phyloP scores from a whole-genome alignment of 2,888 invertebrate genomes.

The Andrena trimmerana region DNA sequence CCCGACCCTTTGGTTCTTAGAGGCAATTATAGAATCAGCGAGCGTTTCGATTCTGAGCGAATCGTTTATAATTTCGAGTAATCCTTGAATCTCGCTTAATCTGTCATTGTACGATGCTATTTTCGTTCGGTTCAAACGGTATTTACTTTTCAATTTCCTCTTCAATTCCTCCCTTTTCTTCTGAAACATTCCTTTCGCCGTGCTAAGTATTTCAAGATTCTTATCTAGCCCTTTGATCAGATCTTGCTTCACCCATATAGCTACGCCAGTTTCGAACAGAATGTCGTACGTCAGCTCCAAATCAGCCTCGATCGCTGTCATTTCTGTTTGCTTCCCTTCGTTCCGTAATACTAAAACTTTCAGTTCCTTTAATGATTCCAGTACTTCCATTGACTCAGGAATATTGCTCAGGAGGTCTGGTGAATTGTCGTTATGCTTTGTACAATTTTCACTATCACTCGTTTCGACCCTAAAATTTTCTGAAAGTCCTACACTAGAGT shows the following conservation, averaged over 20 bases:
- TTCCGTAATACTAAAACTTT: conserved; percentile 85
- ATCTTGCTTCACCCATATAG: conserved; percentile 91
- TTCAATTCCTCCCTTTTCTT: conserved; percentile 76
- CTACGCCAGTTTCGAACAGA: conserved; percentile 89
- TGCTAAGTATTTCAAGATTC: conserved; percentile 87
- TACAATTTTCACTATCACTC: conserved; percentile 86
- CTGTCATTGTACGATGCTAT: conserved; percentile 86
- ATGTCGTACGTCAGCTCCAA: conserved; percentile 87
- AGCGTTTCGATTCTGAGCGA: conserved; percentile 89
- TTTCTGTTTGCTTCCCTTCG: conserved; percentile 83
- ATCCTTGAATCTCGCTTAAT: conserved; percentile 86
- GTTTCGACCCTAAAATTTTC: conserved; percentile 51
- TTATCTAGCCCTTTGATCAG: conserved; percentile 90
- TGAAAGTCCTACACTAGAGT: conserved; percentile 38
- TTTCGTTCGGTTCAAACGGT: conserved; percentile 77
- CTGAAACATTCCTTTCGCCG: conserved; percentile 87
- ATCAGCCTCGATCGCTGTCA: conserved; percentile 86
- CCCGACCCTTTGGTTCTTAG: conserved; percentile 91
- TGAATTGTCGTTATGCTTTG: conserved; percentile 85
- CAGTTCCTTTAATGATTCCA: conserved; percentile 86
- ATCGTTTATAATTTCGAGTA: conserved; percentile 88
- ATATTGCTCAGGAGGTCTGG: conserved; percentile 85
- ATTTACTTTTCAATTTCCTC: conserved; percentile 83
- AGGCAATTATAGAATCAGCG: conserved; percentile 90
- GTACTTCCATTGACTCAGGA: conserved; percentile 85